phyloP scores from a whole-genome alignment of 2,113 vertebrate species.

The Ifrita kowaldi region DNA sequence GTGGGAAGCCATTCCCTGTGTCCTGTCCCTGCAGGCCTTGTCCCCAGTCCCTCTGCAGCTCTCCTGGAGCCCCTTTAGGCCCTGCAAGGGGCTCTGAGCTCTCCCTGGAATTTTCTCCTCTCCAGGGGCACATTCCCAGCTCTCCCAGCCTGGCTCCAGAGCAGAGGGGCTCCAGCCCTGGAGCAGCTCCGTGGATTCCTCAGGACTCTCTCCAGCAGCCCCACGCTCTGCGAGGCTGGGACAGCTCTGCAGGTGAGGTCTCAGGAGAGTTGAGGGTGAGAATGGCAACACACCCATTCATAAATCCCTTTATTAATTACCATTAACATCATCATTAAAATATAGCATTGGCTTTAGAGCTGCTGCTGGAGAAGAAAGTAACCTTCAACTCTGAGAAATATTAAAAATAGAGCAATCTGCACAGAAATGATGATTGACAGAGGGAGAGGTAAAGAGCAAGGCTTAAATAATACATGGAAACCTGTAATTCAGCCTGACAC shows the following conservation, averaged over 20 bases:
- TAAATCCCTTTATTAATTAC: conserved; percentile 36
- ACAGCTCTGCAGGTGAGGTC: neutral
- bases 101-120: neutral
- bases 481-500: conserved; percentile 53
- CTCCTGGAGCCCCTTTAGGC: neutral
- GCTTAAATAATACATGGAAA: conserved; percentile 62
- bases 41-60: neutral
- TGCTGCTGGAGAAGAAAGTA: conserved; percentile 1
- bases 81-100: neutral
- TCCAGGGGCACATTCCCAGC: neutral
- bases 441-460: conserved; percentile 36
- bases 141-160: neutral
- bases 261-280: fast-evolving
- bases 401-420: conserved; percentile 13
- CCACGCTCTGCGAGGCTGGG: neutral
- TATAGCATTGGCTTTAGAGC: conserved; percentile 26
- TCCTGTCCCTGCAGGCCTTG: neutral
- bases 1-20: neutral
- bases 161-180: neutral
- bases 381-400: neutral
- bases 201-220: fast-evolving
- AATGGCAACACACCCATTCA: neutral
- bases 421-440: conserved; percentile 35
- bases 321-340: neutral
- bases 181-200: fast-evolving